phyloP scores from a whole-genome alignment of 2,113 vertebrate genomes.

The Raja brachyura region DNA sequence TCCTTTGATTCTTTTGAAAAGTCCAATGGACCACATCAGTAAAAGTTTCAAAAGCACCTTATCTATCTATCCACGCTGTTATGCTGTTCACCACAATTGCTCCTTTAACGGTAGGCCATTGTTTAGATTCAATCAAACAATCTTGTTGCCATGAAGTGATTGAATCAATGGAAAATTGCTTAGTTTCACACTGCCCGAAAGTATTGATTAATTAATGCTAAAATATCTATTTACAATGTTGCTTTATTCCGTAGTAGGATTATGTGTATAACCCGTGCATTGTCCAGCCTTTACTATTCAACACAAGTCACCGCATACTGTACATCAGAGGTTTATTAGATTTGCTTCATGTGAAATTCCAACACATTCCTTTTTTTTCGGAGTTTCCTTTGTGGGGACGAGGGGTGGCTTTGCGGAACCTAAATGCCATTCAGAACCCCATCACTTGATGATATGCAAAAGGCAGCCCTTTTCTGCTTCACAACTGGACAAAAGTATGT shows the following conservation, averaged over 20 bases:
- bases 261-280: no score
- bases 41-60: not conserved
- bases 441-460: conserved; percentile 15
- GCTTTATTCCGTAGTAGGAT: no score
- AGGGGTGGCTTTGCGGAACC: not conserved
- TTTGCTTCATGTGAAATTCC: not conserved
- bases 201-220: not conserved
- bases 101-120: not conserved
- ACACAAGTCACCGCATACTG: not conserved
- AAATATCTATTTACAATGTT: not conserved
- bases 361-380: not conserved
- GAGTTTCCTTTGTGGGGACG: not conserved
- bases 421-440: not conserved
- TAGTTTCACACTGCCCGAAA: not conserved
- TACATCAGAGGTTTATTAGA: no score
- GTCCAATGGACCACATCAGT: not conserved
- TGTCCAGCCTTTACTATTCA: no score
- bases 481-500: conserved; percentile 29
- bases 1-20: not conserved
- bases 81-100: not conserved
- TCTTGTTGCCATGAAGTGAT: not conserved
- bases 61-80: not conserved
- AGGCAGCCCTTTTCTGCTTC: conserved; percentile 1
- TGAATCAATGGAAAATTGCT: not conserved
- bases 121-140: not conserved